Percentiles rank a stretch among this genome's conserved stretches.
Conservation (phyloP, 1,140 invertebrate genomes). For the Caenorhabditis elegans region DNA sequence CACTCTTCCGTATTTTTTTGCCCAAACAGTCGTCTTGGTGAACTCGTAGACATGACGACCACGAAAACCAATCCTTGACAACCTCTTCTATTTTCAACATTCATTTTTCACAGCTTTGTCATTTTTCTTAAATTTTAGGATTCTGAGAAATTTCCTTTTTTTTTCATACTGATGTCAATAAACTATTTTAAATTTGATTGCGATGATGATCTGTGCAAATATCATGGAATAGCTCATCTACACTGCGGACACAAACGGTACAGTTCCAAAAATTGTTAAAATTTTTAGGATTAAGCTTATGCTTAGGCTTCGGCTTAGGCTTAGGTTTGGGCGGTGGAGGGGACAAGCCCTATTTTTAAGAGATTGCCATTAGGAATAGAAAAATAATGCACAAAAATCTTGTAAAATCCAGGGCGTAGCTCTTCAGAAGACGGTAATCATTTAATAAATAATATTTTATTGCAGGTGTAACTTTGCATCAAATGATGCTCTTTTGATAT, state of each 20-base stretch:
- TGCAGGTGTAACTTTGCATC: constrained; percentile 1
- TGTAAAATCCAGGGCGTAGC: too few species aligned
- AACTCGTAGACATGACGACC: neutral
- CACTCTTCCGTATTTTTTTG: neutral
- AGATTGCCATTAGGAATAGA: too few species aligned
- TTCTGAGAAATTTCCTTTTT: neutral
- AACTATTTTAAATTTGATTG: neutral
- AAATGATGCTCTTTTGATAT: neutral
- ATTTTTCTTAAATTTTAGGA: neutral
- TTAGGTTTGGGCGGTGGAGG: too few species aligned
- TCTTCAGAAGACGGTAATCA: too few species aligned
- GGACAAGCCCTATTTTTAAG: too few species aligned
- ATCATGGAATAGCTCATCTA: neutral
- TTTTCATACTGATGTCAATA: neutral
- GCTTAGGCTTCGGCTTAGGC: too few species aligned
- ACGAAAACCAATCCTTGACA: constrained; percentile 12
- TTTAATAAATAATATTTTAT: neutral
- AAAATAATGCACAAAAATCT: too few species aligned
- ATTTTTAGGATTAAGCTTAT: too few species aligned
- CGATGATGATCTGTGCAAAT: neutral
- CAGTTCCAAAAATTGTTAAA: too few species aligned
- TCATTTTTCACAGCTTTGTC: neutral
- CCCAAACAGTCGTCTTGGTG: neutral
- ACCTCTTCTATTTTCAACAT: neutral
- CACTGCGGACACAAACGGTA: constrained; percentile 6